A percentile compares a stretch with the other conserved stretches of the same genome.
These are phyloP conservation scores for Ctenosaura bakeri DNA, from an alignment of 2,797 vertebrate species.

Conservation along the genomic window DNA sequence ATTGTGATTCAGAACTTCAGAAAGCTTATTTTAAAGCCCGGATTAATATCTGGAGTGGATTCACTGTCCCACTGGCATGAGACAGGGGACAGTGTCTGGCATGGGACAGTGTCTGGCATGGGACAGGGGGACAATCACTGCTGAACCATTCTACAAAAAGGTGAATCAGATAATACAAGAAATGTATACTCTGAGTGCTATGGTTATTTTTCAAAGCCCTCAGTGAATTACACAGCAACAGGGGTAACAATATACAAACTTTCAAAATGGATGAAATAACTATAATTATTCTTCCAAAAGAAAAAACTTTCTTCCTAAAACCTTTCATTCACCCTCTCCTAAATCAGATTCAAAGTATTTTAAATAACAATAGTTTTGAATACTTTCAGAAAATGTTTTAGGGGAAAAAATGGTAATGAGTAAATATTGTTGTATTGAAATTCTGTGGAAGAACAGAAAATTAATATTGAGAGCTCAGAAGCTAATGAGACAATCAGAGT, in stretches of 20 bases:
- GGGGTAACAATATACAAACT: constrained; percentile 18
- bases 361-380: constrained; percentile 27
- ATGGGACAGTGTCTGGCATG: too few species aligned
- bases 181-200: constrained; percentile 55
- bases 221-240: constrained; percentile 35
- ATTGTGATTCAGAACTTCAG: too few species aligned
- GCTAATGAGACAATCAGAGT: constrained; percentile 73
- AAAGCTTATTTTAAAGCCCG: too few species aligned
- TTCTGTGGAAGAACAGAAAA: constrained; percentile 71
- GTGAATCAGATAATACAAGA: constrained; percentile 49
- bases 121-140: too few species aligned
- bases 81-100: too few species aligned
- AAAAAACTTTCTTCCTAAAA: constrained; percentile 7
- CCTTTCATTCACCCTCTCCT: constrained; percentile 17
- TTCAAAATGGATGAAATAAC: constrained; percentile 53
- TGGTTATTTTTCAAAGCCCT: constrained; percentile 47
- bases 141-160: constrained; percentile 31
- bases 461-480: constrained; percentile 61
- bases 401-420: constrained; percentile 52
- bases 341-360: constrained; percentile 21
- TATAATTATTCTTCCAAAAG: background rate
- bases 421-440: constrained; percentile 61
- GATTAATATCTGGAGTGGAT: too few species aligned
- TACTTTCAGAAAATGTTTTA: constrained; percentile 51
- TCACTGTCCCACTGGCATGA: too few species aligned